Conservation (phyloP, 2,888 invertebrate species). For the Gymnocheta viridis region DNA sequence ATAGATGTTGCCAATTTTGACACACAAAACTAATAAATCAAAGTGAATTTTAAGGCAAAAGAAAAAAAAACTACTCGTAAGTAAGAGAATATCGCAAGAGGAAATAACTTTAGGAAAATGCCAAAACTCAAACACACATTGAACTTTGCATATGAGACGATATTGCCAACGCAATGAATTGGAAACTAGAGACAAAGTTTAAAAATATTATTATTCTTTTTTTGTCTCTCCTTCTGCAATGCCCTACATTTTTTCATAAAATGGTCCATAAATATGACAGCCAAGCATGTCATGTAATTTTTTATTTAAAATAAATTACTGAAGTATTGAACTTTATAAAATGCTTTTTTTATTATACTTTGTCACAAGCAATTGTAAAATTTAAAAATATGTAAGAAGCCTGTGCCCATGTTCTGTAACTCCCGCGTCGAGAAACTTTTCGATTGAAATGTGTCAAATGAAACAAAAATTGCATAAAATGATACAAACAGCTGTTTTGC, state of each 20-base stretch:
- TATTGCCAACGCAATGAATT: conserved; percentile 37
- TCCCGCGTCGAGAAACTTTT: too few species aligned
- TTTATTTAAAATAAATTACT: not conserved
- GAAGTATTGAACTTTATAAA: not conserved
- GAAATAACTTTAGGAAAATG: not conserved
- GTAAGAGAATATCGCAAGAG: conserved; percentile 2
- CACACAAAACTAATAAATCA: conserved; percentile 63
- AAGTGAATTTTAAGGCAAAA: conserved; percentile 22
- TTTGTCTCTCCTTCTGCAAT: not conserved
- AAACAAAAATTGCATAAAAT: too few species aligned
- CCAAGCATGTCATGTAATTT: not conserved
- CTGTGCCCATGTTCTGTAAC: too few species aligned
- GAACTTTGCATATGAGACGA: conserved; percentile 47
- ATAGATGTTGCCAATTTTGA: conserved; percentile 62
- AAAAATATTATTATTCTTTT: not conserved
- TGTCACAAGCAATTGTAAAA: too few species aligned
- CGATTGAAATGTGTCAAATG: too few species aligned
- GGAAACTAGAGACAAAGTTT: conserved; percentile 46
- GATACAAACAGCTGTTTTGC: too few species aligned
- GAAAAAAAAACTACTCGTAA: not conserved
- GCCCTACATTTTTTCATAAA: not conserved
- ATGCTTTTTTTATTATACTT: too few species aligned
- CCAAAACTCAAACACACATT: conserved; percentile 35
- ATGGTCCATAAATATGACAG: conserved; percentile 3
- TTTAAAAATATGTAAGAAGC: too few species aligned